Evolutionary conservation across 2,113 vertebrate genomes (phyloP).

Genomic region (Rhinoderma darwinii): DNA sequence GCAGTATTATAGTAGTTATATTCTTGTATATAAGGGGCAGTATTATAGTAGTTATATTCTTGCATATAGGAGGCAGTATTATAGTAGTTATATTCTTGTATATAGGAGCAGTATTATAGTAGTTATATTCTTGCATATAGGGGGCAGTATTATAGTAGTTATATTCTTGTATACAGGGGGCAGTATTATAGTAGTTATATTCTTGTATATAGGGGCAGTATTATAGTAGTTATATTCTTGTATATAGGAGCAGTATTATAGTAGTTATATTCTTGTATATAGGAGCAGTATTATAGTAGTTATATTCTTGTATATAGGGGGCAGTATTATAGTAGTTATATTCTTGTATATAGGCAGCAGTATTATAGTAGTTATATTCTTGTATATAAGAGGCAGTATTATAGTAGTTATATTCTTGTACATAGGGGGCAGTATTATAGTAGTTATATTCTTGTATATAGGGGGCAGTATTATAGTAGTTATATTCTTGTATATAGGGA

Average conservation of each 20-base stretch:
- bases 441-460: constrained; percentile 9
- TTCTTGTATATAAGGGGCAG: not conserved
- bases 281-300: constrained; percentile 8
- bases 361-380: not conserved
- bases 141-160: not conserved
- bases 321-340: constrained; percentile 5
- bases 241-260: not conserved
- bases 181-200: constrained; percentile 18
- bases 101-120: not conserved
- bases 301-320: not conserved
- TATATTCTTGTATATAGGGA: not conserved
- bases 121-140: not conserved
- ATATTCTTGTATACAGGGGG: not conserved
- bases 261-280: not conserved
- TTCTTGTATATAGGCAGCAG: not conserved
- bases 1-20: not conserved
- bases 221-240: constrained; percentile 7
- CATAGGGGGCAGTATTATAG: constrained; percentile 9
- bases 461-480: not conserved
- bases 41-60: constrained; percentile 14
- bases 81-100: constrained; percentile 13
- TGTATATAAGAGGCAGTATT: not conserved
- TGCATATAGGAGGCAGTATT: not conserved
- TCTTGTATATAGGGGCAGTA: not conserved
- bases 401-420: constrained; percentile 6